Evolutionary conservation across 1,140 invertebrate species (phyloP).

Genomic region (Radopholus similis): DNA sequence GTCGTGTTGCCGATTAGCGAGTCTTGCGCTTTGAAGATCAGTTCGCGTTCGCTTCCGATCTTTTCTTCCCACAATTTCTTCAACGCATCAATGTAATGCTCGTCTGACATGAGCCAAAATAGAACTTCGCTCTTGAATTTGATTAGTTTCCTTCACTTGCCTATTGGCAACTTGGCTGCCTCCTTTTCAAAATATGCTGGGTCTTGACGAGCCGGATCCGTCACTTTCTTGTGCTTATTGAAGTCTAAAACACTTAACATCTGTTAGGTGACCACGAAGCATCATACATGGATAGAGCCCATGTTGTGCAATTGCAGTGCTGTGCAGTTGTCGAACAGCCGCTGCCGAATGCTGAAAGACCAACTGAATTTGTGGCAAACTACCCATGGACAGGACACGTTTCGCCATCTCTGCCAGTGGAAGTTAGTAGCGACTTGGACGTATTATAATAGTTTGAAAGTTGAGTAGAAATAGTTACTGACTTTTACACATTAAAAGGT

Average conservation of each 20-base stretch:
- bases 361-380: no score
- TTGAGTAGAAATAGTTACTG: no score
- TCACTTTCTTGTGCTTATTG: constrained; percentile 56
- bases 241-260: no score
- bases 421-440: no score
- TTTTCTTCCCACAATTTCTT: constrained; percentile 52
- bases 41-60: constrained; percentile 52
- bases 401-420: no score
- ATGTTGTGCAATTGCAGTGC: neutral
- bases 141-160: constrained; percentile 28
- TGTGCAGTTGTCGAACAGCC: no score
- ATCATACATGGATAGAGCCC: neutral
- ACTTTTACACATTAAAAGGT: no score
- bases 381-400: no score
- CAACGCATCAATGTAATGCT: constrained; percentile 54
- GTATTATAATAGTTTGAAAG: no score
- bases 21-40: constrained; percentile 53
- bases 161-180: constrained; percentile 47
- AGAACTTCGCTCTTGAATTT: neutral
- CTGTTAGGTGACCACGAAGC: no score
- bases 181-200: constrained; percentile 57
- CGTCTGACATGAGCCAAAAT: constrained; percentile 38
- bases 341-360: no score
- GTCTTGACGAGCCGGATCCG: constrained; percentile 53
- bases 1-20: constrained; percentile 38